Evolutionary conservation across 1,140 invertebrate genomes (phyloP).

Genomic region (Periplaneta americana): DNA sequence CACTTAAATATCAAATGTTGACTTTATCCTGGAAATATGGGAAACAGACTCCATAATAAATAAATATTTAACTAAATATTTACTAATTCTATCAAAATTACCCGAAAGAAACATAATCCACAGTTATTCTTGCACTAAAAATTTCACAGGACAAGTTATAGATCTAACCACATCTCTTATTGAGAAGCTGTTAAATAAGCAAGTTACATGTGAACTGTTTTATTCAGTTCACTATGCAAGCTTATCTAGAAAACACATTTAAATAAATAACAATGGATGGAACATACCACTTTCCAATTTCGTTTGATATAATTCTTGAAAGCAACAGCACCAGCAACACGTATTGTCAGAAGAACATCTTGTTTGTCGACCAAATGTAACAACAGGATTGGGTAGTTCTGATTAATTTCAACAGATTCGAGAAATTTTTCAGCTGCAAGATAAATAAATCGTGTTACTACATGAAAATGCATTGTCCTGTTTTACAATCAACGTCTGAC

Average conservation of each 20-base stretch:
- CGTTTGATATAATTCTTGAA: conserved; percentile 97
- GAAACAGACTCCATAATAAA: too few species aligned
- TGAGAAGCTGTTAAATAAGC: too few species aligned
- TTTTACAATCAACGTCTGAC: not conserved
- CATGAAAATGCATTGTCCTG: not conserved
- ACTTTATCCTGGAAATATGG: too few species aligned
- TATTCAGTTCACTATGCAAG: not conserved
- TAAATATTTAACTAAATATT: too few species aligned
- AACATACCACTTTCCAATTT: conserved; percentile 90
- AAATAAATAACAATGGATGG: too few species aligned
- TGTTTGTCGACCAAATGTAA: conserved; percentile 78
- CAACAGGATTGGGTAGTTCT: conserved; percentile 85
- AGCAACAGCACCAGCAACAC: conserved; percentile 82
- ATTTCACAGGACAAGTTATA: too few species aligned
- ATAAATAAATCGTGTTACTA: conserved; percentile 22
- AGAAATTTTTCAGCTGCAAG: conserved; percentile 87
- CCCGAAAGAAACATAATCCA: too few species aligned
- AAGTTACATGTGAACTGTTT: too few species aligned
- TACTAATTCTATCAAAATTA: too few species aligned
- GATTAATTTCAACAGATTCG: conserved; percentile 82
- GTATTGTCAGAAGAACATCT: conserved; percentile 70
- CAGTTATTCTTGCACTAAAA: too few species aligned
- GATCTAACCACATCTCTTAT: too few species aligned
- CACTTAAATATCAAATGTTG: too few species aligned
- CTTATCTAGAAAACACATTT: not conserved